phyloP scores from a whole-genome alignment of 1,140 invertebrate genomes.

The Drosophila yakuba region DNA sequence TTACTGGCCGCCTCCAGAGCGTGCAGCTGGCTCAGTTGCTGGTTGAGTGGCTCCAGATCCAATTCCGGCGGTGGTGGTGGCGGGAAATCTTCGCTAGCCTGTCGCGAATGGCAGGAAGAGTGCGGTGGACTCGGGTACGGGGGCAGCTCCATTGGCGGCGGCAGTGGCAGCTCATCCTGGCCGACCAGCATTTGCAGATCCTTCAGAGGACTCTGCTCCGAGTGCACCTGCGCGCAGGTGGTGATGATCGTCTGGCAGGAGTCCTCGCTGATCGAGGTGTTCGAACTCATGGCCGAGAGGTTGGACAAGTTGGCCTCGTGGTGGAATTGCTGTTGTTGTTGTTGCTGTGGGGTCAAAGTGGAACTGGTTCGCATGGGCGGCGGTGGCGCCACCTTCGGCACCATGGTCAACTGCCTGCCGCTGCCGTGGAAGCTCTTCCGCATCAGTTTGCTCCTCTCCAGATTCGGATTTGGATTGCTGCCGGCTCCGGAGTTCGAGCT shows the following conservation, averaged over 20 bases:
- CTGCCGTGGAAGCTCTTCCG: slow-evolving; percentile 95
- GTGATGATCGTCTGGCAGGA: slow-evolving; percentile 92
- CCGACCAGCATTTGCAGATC: slow-evolving; percentile 56
- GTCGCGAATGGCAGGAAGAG: slow-evolving; percentile 91
- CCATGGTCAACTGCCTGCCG: slow-evolving; percentile 91
- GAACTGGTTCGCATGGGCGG: slow-evolving; percentile 94
- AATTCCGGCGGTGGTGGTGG: slow-evolving; percentile 93
- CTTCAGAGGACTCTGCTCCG: slow-evolving; percentile 90
- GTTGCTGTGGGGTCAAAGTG: slow-evolving; percentile 65
- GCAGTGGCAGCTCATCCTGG: slow-evolving; percentile 22
- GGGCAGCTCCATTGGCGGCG: slow-evolving; percentile 87
- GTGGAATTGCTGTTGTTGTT: slow-evolving; percentile 72
- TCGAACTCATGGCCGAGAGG: slow-evolving; percentile 87
- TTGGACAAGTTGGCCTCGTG: slow-evolving; percentile 83
- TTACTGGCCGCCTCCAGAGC: slow-evolving; percentile 76
- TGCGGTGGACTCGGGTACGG: slow-evolving; percentile 92
- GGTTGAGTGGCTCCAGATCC: slow-evolving; percentile 87
- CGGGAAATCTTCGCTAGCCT: slow-evolving; percentile 95
- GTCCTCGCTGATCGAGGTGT: slow-evolving; percentile 92
- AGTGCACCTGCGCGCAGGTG: slow-evolving; percentile 91
- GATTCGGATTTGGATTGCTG: slow-evolving; percentile 89
- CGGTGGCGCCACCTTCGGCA: slow-evolving; percentile 92
- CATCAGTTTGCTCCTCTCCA: slow-evolving; percentile 94
- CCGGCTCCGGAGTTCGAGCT: background rate
- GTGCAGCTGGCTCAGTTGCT: slow-evolving; percentile 86